These are phyloP conservation scores for Platyura marginata DNA, from an alignment of 1,140 invertebrate genomes.

Conservation along the genomic window DNA sequence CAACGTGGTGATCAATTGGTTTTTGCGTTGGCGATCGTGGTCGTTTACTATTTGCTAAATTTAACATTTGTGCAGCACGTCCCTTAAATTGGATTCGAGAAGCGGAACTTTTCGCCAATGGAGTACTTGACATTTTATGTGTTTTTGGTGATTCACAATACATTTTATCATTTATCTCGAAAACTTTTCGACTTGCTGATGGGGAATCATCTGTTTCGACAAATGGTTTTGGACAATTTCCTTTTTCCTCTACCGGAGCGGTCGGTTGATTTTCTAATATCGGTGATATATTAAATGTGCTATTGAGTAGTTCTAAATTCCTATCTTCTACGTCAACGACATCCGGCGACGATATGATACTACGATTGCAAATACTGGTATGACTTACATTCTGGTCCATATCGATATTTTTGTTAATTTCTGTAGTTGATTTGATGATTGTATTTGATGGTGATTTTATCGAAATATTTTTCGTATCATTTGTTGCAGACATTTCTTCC, in stretches of 20 bases:
- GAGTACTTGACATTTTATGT: background rate
- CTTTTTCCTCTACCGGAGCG: background rate
- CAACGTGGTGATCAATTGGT: slow-evolving; percentile 14
- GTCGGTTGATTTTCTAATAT: slow-evolving; percentile 13
- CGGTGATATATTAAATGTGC: slow-evolving; percentile 33
- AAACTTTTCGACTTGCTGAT: no score
- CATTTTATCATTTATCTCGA: no score
- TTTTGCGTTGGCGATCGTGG: slow-evolving; percentile 1
- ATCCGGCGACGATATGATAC: slow-evolving; percentile 16
- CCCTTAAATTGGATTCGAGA: slow-evolving; percentile 16
- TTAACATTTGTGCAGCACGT: slow-evolving; percentile 19
- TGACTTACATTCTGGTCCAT: no score
- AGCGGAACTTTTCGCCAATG: slow-evolving; percentile 11
- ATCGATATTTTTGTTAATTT: no score
- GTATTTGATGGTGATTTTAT: no score
- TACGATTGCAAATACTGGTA: no score
- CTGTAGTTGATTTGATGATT: no score
- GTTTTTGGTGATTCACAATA: no score
- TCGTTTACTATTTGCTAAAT: slow-evolving; percentile 17
- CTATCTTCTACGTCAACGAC: slow-evolving; percentile 24
- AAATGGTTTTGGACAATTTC: no score
- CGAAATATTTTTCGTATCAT: no score
- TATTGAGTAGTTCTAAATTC: slow-evolving; percentile 30
- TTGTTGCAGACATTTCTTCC: no score
- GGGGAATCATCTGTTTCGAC: no score